Evolutionary conservation across 2,888 invertebrate genomes (phyloP), one percentile per base, ranked within the genome.

Genomic region (Gibbula magus): DNA sequence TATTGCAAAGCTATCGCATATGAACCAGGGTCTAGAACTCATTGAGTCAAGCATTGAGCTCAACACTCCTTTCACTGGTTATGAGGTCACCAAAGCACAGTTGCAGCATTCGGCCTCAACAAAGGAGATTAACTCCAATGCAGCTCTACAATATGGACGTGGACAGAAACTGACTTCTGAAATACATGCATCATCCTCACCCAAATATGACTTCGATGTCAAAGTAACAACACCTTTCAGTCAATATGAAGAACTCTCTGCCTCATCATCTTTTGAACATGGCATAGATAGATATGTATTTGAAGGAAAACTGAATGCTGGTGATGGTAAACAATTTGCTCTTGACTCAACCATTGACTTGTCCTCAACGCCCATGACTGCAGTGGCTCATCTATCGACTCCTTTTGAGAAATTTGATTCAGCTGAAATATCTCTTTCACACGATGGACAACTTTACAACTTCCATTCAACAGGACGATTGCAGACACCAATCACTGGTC

Each of bases 341-440:
- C 10, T 66, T 22, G 56, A 56, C 13, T 39, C 61, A 7, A 77
- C 39, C 18, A n/a, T 82, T 32, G 84, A 84, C 51, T 35, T 54
- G n/a, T 56, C 77, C 25, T 35, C 73, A 10, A 35, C 56, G 8
- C 81, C 84, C 7, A 66, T 81, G 75, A 76, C 76, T 2, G 66
- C 78, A n/a, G 79, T 54, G 22, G 51, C 79, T 29, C 75, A 78
- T 20, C 25, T 85, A 10, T 70, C 79, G n/a, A 84, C 85, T n/a
- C 82, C 86, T 10, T 79, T 83, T 51, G 74, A 79, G n/a, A 13
- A 53, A 73, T 80, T 85, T 35, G 82, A 83, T 81, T 73, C 80
- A 20, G 82, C 77, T 13, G 80, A 83, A 22, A 20, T 86, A 10
- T 81, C 35, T 51, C n/a, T 81, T 22, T 83, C 82, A 29, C 79